Evolutionary conservation across 1,140 invertebrate genomes (phyloP).

Genomic region (Lordiphosa mommai): DNA sequence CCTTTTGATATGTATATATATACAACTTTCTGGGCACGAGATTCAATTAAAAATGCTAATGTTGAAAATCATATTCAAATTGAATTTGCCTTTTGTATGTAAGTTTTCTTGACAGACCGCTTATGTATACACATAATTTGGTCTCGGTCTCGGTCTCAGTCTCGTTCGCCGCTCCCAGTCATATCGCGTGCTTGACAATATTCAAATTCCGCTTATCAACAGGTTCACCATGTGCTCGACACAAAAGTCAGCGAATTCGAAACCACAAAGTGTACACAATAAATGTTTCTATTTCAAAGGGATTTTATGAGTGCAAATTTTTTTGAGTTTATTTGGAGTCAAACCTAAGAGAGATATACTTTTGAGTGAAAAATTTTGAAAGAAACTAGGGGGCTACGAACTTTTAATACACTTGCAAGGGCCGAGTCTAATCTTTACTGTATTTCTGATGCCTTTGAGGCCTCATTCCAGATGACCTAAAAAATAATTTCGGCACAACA

Average conservation of each 20-base stretch:
- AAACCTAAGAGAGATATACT: no score
- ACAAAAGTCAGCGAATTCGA: conserved; percentile 19
- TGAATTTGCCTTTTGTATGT: conserved; percentile 4
- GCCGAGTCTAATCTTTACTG: no score
- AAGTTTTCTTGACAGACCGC: background rate
- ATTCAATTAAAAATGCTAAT: conserved; percentile 41
- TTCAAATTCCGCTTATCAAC: conserved; percentile 72
- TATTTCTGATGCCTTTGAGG: no score
- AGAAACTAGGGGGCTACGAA: no score
- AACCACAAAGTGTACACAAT: conserved; percentile 55
- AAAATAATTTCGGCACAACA: no score
- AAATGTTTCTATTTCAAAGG: background rate
- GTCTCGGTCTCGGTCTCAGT: conserved; percentile 14
- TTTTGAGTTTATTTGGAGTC: no score
- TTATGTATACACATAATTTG: conserved; percentile 7
- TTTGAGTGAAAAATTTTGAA: no score
- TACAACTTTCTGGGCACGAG: conserved; percentile 8
- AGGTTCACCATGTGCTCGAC: conserved; percentile 29
- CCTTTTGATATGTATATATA: background rate
- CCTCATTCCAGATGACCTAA: no score
- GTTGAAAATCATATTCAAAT: conserved; percentile 15
- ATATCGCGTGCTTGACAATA: conserved; percentile 61
- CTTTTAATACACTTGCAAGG: no score
- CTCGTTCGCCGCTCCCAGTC: conserved; percentile 23
- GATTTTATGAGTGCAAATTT: no score